Percentiles rank a stretch among this genome's conserved stretches.
Evolutionary conservation across 1,140 invertebrate genomes (phyloP).

Genomic region (Vanessa atalanta): DNA sequence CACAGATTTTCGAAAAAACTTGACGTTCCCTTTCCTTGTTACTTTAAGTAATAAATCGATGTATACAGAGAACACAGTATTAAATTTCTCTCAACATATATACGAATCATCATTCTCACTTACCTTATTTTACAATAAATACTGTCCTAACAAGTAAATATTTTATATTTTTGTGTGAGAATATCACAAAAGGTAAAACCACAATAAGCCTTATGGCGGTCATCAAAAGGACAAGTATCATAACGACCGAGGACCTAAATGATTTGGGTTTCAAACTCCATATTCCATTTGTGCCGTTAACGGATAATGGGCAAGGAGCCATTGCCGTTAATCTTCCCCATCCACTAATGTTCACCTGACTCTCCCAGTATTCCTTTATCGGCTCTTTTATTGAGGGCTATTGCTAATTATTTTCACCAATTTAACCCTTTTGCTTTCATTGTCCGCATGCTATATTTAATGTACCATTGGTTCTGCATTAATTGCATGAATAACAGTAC

Average conservation of each 20-base stretch:
- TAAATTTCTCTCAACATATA: neutral
- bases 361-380: constrained; percentile 54
- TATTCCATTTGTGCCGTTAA: constrained; percentile 57
- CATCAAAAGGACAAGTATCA: constrained; percentile 53
- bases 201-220: constrained; percentile 58
- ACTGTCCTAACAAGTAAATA: constrained; percentile 9
- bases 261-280: constrained; percentile 53
- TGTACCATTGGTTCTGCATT: constrained; percentile 49
- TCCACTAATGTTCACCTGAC: constrained; percentile 56
- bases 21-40: neutral
- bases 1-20: neutral
- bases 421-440: constrained; percentile 54
- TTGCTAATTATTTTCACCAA: constrained; percentile 54
- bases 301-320: constrained; percentile 56
- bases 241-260: constrained; percentile 52
- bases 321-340: constrained; percentile 61
- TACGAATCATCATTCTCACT: constrained; percentile 13
- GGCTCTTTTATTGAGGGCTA: constrained; percentile 51
- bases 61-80: neutral
- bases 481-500: constrained; percentile 52
- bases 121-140: constrained; percentile 6
- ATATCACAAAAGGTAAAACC: constrained; percentile 47
- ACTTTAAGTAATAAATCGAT: neutral
- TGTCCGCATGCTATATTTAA: constrained; percentile 57
- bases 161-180: constrained; percentile 15